These are phyloP conservation scores for Neosalanx taihuensis DNA, from an alignment of 2,797 vertebrate genomes.

Conservation along the genomic window DNA sequence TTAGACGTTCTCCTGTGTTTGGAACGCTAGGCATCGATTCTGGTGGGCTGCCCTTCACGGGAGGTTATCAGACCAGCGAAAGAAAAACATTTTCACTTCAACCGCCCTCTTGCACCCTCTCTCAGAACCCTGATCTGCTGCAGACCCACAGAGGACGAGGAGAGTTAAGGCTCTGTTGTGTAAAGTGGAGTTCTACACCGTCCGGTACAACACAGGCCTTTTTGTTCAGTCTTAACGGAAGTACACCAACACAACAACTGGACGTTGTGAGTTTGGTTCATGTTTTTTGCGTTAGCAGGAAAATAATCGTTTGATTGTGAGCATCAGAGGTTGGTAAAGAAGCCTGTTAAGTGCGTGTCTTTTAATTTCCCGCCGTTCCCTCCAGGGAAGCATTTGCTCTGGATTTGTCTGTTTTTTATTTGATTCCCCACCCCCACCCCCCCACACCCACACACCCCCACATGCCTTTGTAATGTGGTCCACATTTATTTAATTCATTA, in stretches of 20 bases:
- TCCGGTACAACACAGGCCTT: background rate
- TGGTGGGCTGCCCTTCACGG: background rate
- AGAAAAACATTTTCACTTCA: background rate
- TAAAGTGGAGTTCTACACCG: background rate
- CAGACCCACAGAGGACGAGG: background rate
- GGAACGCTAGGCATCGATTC: conserved; percentile 3
- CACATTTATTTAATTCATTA: conserved; percentile 56
- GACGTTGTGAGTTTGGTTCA: too few relatives aligned
- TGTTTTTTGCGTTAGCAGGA: background rate
- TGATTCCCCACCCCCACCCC: conserved; percentile 17
- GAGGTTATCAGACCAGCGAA: background rate
- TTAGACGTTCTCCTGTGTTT: background rate
- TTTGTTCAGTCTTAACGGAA: background rate
- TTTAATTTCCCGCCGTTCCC: conserved; percentile 58
- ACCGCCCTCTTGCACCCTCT: background rate
- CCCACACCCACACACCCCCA: background rate
- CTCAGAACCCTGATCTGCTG: too few relatives aligned
- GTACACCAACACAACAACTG: background rate
- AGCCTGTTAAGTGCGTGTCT: conserved; percentile 54
- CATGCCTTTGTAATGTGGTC: conserved; percentile 15
- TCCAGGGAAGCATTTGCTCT: conserved; percentile 42
- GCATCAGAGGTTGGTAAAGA: conserved; percentile 33
- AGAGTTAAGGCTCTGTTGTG: background rate
- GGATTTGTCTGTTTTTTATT: conserved; percentile 54
- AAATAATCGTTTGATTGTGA: background rate